phyloP scores from a whole-genome alignment of 2,113 vertebrate genomes.

The Anthoscopus minutus region DNA sequence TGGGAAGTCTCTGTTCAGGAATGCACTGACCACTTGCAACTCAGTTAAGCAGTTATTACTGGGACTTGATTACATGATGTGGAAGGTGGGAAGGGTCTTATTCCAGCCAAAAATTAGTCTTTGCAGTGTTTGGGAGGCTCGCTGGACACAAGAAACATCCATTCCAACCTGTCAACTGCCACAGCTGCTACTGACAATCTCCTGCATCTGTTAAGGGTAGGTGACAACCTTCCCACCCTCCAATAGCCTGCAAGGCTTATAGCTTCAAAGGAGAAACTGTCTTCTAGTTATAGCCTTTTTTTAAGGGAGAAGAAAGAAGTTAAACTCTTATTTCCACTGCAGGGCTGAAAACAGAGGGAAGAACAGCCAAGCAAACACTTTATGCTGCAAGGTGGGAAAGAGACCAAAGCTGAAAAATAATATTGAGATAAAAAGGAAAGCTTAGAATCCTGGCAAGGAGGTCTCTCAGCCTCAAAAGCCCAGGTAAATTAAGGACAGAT shows the following conservation, averaged over 20 bases:
- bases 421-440: not conserved
- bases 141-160: not conserved
- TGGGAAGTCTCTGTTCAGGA: not conserved
- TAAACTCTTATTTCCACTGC: not conserved
- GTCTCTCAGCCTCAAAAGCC: not conserved
- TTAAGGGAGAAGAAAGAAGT: not conserved
- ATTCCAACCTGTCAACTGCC: not conserved
- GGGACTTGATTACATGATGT: not conserved
- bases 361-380: not conserved
- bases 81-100: not conserved
- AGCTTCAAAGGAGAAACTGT: not conserved
- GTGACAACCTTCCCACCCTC: not conserved
- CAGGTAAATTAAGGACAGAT: not conserved
- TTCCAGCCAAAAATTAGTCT: not conserved
- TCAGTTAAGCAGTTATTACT: not conserved
- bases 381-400: accelerated
- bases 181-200: not conserved
- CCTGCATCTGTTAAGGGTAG: accelerated
- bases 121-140: not conserved
- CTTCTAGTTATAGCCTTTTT: not conserved
- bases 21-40: not conserved
- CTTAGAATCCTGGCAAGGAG: not conserved
- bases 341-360: not conserved
- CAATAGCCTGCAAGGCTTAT: not conserved
- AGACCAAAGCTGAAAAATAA: not conserved